Evolutionary conservation across 1,140 invertebrate species (phyloP).

Genomic region (Drosophila aff.): DNA sequence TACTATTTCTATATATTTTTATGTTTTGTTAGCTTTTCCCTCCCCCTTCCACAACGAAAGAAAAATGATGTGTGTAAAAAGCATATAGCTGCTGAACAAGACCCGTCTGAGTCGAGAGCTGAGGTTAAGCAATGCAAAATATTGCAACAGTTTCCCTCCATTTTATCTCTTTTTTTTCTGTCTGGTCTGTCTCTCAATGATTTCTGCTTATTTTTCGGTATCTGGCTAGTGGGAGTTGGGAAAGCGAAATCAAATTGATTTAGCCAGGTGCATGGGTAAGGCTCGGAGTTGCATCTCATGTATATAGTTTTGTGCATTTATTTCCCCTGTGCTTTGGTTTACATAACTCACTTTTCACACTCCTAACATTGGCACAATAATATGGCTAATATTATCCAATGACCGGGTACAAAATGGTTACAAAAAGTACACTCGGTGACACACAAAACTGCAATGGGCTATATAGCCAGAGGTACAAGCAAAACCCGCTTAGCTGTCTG

Average conservation of each 20-base stretch:
- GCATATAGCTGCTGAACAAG: slow-evolving; percentile 4
- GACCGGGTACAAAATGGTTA: slow-evolving; percentile 46
- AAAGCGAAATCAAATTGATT: slow-evolving; percentile 29
- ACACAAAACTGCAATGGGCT: slow-evolving; percentile 28
- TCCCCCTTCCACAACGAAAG: slow-evolving; percentile 4
- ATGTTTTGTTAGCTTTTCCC: slow-evolving; percentile 68
- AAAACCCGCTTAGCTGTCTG: slow-evolving; percentile 34
- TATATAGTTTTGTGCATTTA: not conserved
- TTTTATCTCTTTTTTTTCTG: slow-evolving; percentile 23
- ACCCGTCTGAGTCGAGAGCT: slow-evolving; percentile 10
- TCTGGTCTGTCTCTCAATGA: slow-evolving; percentile 52
- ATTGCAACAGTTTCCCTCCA: slow-evolving; percentile 62
- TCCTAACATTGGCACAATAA: slow-evolving; percentile 43
- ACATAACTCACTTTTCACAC: slow-evolving; percentile 26
- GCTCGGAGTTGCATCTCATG: not conserved
- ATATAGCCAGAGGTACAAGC: slow-evolving; percentile 17
- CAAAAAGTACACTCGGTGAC: slow-evolving; percentile 39
- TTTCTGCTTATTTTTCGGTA: slow-evolving; percentile 18
- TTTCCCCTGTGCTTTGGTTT: slow-evolving; percentile 2
- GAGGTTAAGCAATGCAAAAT: slow-evolving; percentile 73
- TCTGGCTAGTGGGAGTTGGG: slow-evolving; percentile 9
- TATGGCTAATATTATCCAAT: slow-evolving; percentile 24
- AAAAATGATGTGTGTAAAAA: slow-evolving; percentile 25
- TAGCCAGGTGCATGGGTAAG: slow-evolving; percentile 26
- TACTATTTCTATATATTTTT: slow-evolving; percentile 5